Evolutionary conservation across 1,140 invertebrate genomes (phyloP), one percentile per base, ranked within the genome.

Genomic region (Neuroterus valhalla): DNA sequence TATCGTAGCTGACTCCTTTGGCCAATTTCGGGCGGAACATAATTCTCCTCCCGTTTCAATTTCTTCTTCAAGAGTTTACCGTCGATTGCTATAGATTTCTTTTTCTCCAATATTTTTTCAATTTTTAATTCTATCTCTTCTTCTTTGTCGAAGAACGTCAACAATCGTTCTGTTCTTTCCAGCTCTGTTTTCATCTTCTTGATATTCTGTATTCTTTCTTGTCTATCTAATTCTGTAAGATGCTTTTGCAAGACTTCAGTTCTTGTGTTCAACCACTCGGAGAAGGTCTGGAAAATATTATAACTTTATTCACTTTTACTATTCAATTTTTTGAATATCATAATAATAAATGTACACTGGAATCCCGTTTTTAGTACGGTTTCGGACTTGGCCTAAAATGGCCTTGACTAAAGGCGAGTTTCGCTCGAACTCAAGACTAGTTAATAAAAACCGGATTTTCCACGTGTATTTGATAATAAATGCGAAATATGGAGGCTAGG

Each of bases 91-190:
- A 74, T 82, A 81, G n/a, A 77, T 72, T 38, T 74, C 2, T 15
- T 80, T 82, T 66, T 90, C 90, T 48, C 78, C 82, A 87, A 81
- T 78, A 88, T 92, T 84, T 83, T 89, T 79, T 93, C 93, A 80
- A 95, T 95, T 85, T 92, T 78, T 14, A 96, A 86, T 83, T 96
- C 94, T 71, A 96, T 92, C 80, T 93, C 83, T 62, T 95, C 93
- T 84, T 95, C 92, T 81, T 94, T 93, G 66, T 96, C 94, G 88
- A 96, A 96, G 91, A 94, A 96, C 90, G 94, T 96, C 42, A 96
- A 87, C 71, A 93, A 90, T 80, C 92, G 91, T 82, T 95, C 94
- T 81, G 91, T 90, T n/a, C 89, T 78, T 50, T 90, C 66, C 44
- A 96, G 82, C 5, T 92, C 86, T 66, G 91, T 88, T 80, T 94